Conservation (phyloP, 2,888 invertebrate species). For the Rhagonycha lutea region DNA sequence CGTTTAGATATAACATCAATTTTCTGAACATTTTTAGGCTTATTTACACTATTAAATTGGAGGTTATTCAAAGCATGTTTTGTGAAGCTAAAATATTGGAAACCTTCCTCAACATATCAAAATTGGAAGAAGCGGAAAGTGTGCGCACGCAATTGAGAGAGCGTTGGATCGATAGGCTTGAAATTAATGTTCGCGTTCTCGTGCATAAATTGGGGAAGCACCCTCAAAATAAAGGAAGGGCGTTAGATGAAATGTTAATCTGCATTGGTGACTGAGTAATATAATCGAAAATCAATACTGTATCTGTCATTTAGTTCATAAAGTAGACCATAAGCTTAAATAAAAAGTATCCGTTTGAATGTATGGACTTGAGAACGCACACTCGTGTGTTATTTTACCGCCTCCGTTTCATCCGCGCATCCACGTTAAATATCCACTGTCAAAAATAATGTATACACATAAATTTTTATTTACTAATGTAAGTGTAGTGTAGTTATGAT, state of each 20-base stretch:
- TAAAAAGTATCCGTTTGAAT: constrained; percentile 12
- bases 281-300: constrained; percentile 46
- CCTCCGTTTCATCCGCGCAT: constrained; percentile 18
- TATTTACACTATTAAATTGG: too few species aligned
- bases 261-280: constrained; percentile 30
- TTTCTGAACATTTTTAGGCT: too few species aligned
- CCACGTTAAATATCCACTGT: background rate
- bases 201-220: constrained; percentile 23
- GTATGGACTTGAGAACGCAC: constrained; percentile 23
- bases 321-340: constrained; percentile 13
- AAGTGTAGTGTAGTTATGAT: constrained; percentile 27
- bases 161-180: background rate
- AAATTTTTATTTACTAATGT: constrained; percentile 11
- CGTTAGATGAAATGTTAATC: constrained; percentile 29
- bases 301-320: constrained; percentile 33
- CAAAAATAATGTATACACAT: background rate
- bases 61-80: too few species aligned
- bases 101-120: constrained; percentile 9
- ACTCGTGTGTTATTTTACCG: constrained; percentile 15
- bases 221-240: constrained; percentile 27
- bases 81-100: background rate
- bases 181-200: constrained; percentile 10
- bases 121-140: constrained; percentile 1
- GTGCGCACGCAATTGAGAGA: background rate
- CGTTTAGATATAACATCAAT: too few species aligned